These are phyloP conservation scores for Polyploca ridens DNA, from an alignment of 2,888 invertebrate species.

Conservation along the genomic window DNA sequence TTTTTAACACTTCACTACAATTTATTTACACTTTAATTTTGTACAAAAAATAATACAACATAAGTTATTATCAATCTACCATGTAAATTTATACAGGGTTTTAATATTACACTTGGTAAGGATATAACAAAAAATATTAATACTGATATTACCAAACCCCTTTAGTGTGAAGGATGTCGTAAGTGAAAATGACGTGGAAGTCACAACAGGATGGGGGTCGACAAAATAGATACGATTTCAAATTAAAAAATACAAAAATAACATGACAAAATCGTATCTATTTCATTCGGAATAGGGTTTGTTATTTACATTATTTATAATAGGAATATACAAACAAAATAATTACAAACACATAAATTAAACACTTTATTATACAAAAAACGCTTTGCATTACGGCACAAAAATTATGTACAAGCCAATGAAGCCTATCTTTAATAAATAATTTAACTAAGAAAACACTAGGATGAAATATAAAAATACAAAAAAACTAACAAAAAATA, in stretches of 20 bases:
- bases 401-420: constrained; percentile 65
- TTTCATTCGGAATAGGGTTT: not conserved
- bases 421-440: constrained; percentile 65
- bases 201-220: not conserved
- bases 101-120: not conserved
- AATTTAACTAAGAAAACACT: constrained; percentile 53
- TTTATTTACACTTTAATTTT: constrained; percentile 22
- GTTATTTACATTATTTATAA: not conserved
- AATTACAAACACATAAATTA: constrained; percentile 42
- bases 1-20: constrained; percentile 34
- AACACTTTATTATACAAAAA: constrained; percentile 54
- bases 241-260: not conserved
- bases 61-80: not conserved
- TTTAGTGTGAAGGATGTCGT: not conserved
- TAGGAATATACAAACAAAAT: constrained; percentile 29
- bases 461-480: constrained; percentile 38
- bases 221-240: constrained; percentile 1
- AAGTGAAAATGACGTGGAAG: not conserved
- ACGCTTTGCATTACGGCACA: constrained; percentile 52
- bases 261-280: not conserved
- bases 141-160: constrained; percentile 4
- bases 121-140: not conserved
- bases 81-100: too few relatives aligned
- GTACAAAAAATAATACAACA: not conserved
- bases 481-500: constrained; percentile 36